Evolutionary conservation across 1,140 invertebrate genomes (phyloP), one percentile per base, ranked within the genome.

Genomic region (Pemphigus obesinymphae): DNA sequence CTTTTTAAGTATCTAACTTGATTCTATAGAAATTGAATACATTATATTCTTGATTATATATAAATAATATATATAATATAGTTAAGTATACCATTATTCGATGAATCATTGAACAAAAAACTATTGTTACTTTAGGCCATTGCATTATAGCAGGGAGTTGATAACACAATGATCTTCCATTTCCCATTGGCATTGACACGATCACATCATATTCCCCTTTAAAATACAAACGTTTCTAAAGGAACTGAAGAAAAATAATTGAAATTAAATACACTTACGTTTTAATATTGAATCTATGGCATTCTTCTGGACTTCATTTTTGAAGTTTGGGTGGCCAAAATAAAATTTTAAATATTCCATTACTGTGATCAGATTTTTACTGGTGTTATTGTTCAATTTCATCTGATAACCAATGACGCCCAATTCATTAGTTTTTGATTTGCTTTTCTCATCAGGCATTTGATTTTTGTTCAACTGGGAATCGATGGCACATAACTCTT

Each of bases 151-250:
- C 91, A 55, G 92, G 92, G 13, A 93, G 86, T 86, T 93, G 92
- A 84, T 90, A 93, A 84, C 91, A 92, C 20, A 93, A 86, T 11
- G 92, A 92, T 85, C 93, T 93, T 40, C 92, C 92, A 29, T 88
- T 88, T 34, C 92, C 93, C n/a, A 92, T 94, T 23, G 92, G 92
- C 91, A 94, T 92, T 10, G 90, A 91, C 20, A 93, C 87, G 85
- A 91, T 92, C 0, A 92, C 89, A 89, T 93, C 92, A 66, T 87
- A 78, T n/a, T 87, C 85, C n/a, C 89, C 91, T 91, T 86, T 48
- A 63, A 48, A 81, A 84, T 23, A 72, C 23, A 20, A n/a, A 13
- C 3, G 26, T 15, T 17, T 68, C 26, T 20, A 20, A 83, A 37
- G 45, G 29, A 13, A 53, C 6, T 48, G n/a, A n/a, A n/a, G n/a